These are phyloP conservation scores for Eleutherodactylus coqui DNA, from an alignment of 2,797 vertebrate genomes.

Conservation along the genomic window DNA sequence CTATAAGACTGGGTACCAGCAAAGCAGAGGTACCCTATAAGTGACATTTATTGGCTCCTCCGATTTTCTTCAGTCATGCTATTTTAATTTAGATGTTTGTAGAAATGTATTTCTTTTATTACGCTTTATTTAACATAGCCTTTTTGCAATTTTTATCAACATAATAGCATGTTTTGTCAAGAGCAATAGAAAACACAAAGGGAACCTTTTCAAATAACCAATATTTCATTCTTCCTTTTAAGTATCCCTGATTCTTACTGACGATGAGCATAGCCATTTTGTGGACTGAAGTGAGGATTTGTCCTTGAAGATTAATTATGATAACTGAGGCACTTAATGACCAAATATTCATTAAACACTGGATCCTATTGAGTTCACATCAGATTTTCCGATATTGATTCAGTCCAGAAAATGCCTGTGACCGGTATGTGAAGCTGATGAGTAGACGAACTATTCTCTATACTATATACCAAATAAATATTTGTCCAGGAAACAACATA, in stretches of 20 bases:
- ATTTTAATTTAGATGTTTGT: not conserved
- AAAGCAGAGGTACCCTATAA: not conserved
- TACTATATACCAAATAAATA: slow-evolving; percentile 10
- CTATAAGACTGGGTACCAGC: not conserved
- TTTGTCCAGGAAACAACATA: not conserved
- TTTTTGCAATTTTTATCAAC: slow-evolving; percentile 9
- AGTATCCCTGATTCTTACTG: not conserved
- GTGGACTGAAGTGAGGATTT: not conserved
- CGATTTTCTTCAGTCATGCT: not conserved
- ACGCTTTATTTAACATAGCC: not conserved
- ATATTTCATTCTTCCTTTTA: not conserved
- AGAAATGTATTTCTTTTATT: not conserved
- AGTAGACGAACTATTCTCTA: not conserved
- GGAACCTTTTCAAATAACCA: not conserved
- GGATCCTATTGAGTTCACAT: not conserved
- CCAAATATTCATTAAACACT: slow-evolving; percentile 3
- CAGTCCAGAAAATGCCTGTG: not conserved
- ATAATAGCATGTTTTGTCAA: not conserved
- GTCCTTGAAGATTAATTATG: not conserved
- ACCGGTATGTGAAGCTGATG: not conserved
- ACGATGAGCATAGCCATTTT: not conserved
- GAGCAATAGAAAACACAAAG: slow-evolving; percentile 23
- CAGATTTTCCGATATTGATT: not conserved
- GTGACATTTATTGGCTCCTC: not conserved
- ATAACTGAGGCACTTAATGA: not conserved